A percentile compares a stretch with the other conserved stretches of the same genome.
These are phyloP conservation scores for Lamprologus speciosus DNA, from an alignment of 2,113 vertebrate genomes.

Conservation along the genomic window DNA sequence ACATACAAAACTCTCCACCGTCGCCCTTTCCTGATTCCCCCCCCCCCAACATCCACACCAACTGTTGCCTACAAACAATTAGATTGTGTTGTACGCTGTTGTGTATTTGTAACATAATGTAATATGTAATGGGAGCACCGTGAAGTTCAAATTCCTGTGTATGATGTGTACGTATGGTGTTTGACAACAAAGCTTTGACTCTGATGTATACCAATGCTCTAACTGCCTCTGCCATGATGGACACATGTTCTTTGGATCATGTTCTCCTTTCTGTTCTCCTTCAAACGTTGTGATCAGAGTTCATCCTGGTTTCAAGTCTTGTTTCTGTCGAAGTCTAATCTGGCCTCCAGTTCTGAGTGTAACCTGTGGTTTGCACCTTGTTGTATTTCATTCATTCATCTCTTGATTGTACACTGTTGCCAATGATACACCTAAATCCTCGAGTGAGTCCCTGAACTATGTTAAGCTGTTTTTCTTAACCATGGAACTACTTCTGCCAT, in stretches of 20 bases:
- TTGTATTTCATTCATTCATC: background rate
- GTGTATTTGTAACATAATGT: no score
- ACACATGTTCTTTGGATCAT: background rate
- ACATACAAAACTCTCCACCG: no score
- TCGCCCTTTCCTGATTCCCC: no score
- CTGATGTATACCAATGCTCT: background rate
- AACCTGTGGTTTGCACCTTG: background rate
- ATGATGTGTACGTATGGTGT: background rate
- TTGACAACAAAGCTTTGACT: background rate
- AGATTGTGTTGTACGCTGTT: no score
- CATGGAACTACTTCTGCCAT: background rate
- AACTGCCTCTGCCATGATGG: background rate
- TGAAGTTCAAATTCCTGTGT: accelerated
- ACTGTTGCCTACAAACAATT: no score
- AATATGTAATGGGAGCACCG: background rate
- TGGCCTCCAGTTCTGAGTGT: background rate
- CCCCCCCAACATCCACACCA: no score
- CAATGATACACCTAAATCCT: background rate
- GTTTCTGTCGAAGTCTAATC: background rate
- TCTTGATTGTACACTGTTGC: background rate
- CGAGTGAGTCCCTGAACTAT: background rate
- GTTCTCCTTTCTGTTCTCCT: background rate
- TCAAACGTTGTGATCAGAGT: background rate
- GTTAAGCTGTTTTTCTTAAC: background rate
- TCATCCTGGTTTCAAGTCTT: background rate